A percentile compares a stretch with the other conserved stretches of the same genome.
Evolutionary conservation across 2,797 vertebrate genomes (phyloP).

Genomic region (Steatocranus sp.): DNA sequence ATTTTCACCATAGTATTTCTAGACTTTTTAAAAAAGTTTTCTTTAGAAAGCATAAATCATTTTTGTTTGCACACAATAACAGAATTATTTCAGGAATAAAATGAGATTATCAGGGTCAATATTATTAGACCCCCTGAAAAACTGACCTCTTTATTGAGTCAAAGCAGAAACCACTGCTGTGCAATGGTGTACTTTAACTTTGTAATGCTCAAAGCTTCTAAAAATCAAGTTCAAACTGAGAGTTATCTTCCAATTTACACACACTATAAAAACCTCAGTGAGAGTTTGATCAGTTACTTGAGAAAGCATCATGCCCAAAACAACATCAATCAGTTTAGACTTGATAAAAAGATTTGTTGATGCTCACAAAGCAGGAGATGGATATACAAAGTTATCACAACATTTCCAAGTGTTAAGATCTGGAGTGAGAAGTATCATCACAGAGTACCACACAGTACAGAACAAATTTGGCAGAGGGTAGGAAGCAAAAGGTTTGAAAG

Average conservation of each 20-base stretch:
- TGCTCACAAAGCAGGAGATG: background rate
- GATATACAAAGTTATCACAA: background rate
- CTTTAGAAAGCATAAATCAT: background rate
- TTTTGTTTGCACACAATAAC: background rate
- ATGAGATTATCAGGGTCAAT: background rate
- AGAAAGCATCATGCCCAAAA: background rate
- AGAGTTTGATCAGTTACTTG: background rate
- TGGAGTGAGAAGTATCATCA: background rate
- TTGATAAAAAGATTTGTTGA: background rate
- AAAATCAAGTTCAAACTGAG: background rate
- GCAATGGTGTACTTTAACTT: background rate
- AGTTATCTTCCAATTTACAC: background rate
- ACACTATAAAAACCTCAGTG: background rate
- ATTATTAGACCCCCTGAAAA: background rate
- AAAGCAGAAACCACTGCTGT: background rate
- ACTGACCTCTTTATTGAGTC: background rate
- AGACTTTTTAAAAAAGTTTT: background rate
- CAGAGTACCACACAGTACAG: background rate
- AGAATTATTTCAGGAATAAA: background rate
- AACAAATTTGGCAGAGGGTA: background rate
- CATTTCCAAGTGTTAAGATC: background rate
- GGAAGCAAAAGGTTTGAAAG: background rate
- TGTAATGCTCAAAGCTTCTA: background rate
- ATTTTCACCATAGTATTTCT: background rate
- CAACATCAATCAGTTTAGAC: background rate